Evolutionary conservation across 2,797 vertebrate species (phyloP), one percentile per base, ranked within the genome.

Genomic region (Linurgus olivaceus): DNA sequence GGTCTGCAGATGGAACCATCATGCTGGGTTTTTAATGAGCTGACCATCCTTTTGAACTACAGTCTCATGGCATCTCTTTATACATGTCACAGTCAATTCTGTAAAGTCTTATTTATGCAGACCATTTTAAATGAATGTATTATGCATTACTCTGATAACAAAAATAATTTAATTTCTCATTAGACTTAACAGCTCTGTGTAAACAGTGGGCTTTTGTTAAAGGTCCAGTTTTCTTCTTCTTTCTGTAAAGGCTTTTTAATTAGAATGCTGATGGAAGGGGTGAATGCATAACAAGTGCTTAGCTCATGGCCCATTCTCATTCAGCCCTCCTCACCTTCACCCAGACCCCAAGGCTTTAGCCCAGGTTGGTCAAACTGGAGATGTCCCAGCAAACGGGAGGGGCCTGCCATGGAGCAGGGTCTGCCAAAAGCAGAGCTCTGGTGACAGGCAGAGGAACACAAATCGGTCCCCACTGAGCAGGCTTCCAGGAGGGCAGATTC

Each of bases 11-110:
- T 58, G 68, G 68, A 96, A 85, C 57, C 31, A 61, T 51, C 1
- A 7, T 68, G 13, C 55, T 73, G 44, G 11, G 6, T 42, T 93
- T 93, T 93, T 90, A 85, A 89, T 94, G 87, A 95, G 37, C 58
- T 95, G 77, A 26, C 47, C 54, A n/a, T 70, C 51, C 67, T 88
- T 93, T 91, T 44, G 40, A 63, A 73, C 37, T 88, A 25, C 44
- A 70, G 1, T 65, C 55, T 93, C 3, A 7, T 25, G 25, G 24
- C 33, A 29, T 76, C 45, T 86, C 83, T 73, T 79, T 66, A 24
- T 23, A 75, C 16, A 10, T 2, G 4, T 62, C 52, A 44, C 21
- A n/a, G 45, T 33, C 83, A 87, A 40, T 78, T 61, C 50, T 85
- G 79, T 55, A 28, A 80, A 77, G 61, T 77, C 37, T 65, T 65